These are phyloP conservation scores for Pammene fasciana DNA, from an alignment of 2,888 invertebrate species.

Conservation along the genomic window DNA sequence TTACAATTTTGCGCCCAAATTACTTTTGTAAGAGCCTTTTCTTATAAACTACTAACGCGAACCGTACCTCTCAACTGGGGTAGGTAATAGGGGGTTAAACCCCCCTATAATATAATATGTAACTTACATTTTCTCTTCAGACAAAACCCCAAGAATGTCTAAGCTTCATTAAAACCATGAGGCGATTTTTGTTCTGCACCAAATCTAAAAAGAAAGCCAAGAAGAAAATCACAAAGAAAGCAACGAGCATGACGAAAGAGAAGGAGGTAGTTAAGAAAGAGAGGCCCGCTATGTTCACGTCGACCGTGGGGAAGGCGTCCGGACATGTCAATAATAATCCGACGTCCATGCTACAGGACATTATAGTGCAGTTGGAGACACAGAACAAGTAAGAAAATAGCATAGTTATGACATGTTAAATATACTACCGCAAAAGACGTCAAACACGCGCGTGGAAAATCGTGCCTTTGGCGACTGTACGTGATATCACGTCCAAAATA, in stretches of 20 bases:
- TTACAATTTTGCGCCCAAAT: no score
- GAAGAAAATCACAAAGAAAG: conserved; percentile 53
- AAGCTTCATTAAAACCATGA: conserved; percentile 74
- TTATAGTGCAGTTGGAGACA: conserved; percentile 87
- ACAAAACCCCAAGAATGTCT: conserved; percentile 70
- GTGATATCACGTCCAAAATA: no score
- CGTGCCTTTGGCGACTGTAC: no score
- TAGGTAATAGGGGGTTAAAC: no score
- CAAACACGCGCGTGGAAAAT: no score
- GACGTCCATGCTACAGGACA: conserved; percentile 85
- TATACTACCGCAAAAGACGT: no score
- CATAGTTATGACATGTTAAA: no score
- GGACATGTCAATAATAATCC: conserved; percentile 78
- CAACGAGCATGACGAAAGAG: conserved; percentile 47
- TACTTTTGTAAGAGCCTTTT: no score
- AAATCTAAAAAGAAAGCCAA: conserved; percentile 67
- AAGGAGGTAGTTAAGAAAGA: conserved; percentile 55
- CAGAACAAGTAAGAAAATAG: conserved; percentile 80
- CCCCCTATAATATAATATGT: no score
- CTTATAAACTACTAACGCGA: no score
- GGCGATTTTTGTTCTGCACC: conserved; percentile 76
- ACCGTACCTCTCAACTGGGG: no score
- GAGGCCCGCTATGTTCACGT: conserved; percentile 70
- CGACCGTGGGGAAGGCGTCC: conserved; percentile 76
- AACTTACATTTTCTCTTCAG: conserved; percentile 50